Base-by-base conservation (phyloP, 1,140 invertebrate genomes). In the Hirudo medicinalis region DNA sequence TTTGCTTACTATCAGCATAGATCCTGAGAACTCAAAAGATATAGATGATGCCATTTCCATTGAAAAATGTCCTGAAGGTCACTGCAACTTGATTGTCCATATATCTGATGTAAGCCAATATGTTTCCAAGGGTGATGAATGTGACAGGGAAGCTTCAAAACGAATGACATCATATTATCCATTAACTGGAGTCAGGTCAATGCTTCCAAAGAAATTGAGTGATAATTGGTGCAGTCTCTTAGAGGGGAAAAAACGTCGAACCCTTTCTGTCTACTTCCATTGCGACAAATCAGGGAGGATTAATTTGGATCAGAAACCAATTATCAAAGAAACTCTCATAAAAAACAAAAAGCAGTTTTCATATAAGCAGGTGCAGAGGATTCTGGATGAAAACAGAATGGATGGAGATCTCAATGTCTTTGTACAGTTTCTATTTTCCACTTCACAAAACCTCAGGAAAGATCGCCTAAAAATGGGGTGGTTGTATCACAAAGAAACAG, bases 1-100 rank as follows among this genome's bases (percentile, higher is more conserved):
- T 9, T 86, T 67, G 69, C 63, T 88, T 76, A 88, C 97, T 49
- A 97, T 94, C 78, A 95, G 92, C 0, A 94, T 99, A 0, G 94
- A 97, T 85, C 92, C 94, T 29, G 90, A 91, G 1, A 92, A 91
- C 4, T 96, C 94, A 80, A 96, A 93, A 9, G 94, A 98, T 80
- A 96, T 98, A 72, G 94, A 97, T 80, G 94, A 98, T 82, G 96
- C 96, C 0, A 82, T 98, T 2, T 96, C 97, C 82, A 76, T 81
- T 32, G 75, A 77, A 54, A 74, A 77, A 67, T 36, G 73, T 5
- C 55, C 67, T n/a, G 76, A 79, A 70, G 77, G 75, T n/a, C 70
- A 71, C 36, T 79, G 77, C 67, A 27, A 72, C 49, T 74, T 81
- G 15, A 78, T 79, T 32, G 74, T 81, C 19, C 80, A 81, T 74